Evolutionary conservation across 2,797 vertebrate species (phyloP).

Genomic region (Falco novaeseelandiae): DNA sequence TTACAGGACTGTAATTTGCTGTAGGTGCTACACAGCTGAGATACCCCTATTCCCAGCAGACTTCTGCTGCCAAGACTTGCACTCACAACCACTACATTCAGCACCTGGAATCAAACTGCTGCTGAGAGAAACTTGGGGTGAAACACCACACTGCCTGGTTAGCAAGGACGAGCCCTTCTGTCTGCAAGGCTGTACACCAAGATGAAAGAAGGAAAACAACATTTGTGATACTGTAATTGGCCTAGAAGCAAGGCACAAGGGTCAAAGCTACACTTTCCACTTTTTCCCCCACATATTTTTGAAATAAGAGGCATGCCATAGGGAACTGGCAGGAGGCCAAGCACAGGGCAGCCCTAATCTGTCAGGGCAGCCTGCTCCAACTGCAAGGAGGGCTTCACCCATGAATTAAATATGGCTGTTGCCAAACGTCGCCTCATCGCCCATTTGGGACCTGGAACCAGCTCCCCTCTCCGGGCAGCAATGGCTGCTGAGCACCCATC

Average conservation of each 20-base stretch:
- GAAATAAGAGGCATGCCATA: background rate
- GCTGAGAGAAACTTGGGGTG: background rate
- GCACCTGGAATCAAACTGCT: background rate
- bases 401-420: background rate
- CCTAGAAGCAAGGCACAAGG: background rate
- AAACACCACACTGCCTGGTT: rapidly evolving
- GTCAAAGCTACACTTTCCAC: background rate
- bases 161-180: background rate
- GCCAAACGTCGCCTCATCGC: background rate
- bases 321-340: background rate
- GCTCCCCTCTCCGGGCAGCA: background rate
- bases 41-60: background rate
- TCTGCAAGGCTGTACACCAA: background rate
- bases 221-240: rapidly evolving
- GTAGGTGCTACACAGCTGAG: background rate
- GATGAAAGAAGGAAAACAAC: background rate
- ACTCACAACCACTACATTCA: rapidly evolving
- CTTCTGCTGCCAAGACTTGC: background rate
- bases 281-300: background rate
- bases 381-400: rapidly evolving
- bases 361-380: background rate
- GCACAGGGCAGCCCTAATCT: too few species aligned
- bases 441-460: background rate
- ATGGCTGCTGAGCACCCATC: background rate
- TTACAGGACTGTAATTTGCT: background rate